Evolutionary conservation across 2,888 invertebrate species (phyloP), one percentile per base, ranked within the genome.

Genomic region (Tipula vernalis): DNA sequence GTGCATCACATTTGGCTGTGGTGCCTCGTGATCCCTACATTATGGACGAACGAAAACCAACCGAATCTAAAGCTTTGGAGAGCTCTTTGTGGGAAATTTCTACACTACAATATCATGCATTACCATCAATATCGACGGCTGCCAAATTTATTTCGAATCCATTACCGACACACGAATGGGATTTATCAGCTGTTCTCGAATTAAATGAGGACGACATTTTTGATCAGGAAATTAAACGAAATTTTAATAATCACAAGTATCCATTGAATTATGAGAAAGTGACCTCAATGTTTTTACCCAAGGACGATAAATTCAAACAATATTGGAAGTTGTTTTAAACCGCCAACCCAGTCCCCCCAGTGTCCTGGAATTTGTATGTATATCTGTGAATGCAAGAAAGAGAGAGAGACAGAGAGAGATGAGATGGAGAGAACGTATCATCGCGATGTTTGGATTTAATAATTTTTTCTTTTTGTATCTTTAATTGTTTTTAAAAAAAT

Each of bases 1-100:
- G 92, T 8, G 91, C 91, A 10, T 90, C 91, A 88, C 90, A 91
- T 91, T 89, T 83, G 86, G 91, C 88, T 88, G 83, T 90, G 88
- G 89, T 89, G 86, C 87, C 89, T 3, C 89, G 88, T 84, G 99
- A 99, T 92, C 98, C 98, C 0, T 99, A 95, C 92, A 93, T 96
- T 88, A 95, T 95, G 93, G 95, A 96, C 87, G 97, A 98, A 92
- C 91, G 94, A 5, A 95, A 97, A 90, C 97, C 97, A 0, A 91
- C 93, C 1, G 94, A 95, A 89, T 95, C 97, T 8, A 94, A 95
- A 88, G 99, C 99, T 0, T 92, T 97, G 5, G 94, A 96, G 88
- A 98, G 98, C 90, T 97, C 96, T 86, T 93, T 99, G 87, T 99
- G 99, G 99, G 99, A 99, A 93, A 93, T 98, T 87, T 93, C 95